phyloP scores from a whole-genome alignment of 1,140 invertebrate genomes.

The Rhagoletis pomonella region DNA sequence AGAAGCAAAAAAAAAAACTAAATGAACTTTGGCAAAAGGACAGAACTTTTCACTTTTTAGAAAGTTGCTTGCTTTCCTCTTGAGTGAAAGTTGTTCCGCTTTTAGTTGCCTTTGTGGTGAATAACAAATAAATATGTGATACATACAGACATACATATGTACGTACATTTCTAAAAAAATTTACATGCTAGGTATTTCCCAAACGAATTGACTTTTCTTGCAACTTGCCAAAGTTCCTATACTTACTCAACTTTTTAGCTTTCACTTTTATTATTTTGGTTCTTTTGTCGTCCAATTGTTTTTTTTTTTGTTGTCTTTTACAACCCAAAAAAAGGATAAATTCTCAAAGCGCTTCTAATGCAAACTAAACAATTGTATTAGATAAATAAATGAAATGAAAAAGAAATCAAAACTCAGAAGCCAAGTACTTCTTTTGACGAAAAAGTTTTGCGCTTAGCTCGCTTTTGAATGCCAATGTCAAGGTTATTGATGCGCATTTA shows the following conservation, averaged over 20 bases:
- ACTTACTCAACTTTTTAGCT: neutral
- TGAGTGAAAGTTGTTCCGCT: slow-evolving; percentile 22
- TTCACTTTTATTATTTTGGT: neutral
- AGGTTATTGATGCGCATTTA: neutral
- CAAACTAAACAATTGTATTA: too few relatives aligned
- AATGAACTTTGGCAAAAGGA: neutral
- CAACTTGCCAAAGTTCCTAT: slow-evolving; percentile 29
- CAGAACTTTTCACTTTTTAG: slow-evolving; percentile 49
- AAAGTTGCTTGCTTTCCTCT: neutral
- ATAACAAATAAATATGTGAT: neutral
- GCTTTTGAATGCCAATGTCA: slow-evolving; percentile 27
- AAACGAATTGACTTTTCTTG: neutral
- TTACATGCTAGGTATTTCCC: slow-evolving; percentile 43
- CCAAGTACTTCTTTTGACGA: neutral
- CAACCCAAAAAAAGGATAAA: too few relatives aligned
- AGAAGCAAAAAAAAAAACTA: neutral
- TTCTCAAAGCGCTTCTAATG: too few relatives aligned
- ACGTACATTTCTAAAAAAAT: neutral
- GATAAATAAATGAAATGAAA: neutral
- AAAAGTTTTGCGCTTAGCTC: slow-evolving; percentile 1
- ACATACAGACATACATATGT: neutral
- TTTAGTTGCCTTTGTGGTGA: neutral
- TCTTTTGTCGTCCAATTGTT: neutral
- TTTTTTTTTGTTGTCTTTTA: too few relatives aligned
- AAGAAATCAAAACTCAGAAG: neutral